phyloP scores from a whole-genome alignment of 2,888 invertebrate genomes.

The Andrena dorsata region DNA sequence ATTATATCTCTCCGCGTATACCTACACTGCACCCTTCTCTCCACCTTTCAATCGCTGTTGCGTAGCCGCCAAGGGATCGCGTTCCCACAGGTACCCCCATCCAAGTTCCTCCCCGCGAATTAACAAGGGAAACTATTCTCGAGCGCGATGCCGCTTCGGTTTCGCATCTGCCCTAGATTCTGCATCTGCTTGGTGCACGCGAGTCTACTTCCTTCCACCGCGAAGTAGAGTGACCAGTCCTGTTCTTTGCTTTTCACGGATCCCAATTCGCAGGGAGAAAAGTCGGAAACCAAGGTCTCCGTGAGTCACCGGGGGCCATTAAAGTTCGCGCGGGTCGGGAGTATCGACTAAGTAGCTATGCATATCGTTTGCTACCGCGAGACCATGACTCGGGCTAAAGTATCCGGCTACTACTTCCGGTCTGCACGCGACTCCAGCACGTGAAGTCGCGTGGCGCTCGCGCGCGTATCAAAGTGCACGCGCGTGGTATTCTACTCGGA shows the following conservation, averaged over 20 bases:
- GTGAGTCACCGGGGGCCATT: conserved; percentile 59
- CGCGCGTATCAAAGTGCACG: conserved; percentile 45
- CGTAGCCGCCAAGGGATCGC: conserved; percentile 31
- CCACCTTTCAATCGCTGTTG: conserved; percentile 20
- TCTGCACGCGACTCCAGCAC: conserved; percentile 80
- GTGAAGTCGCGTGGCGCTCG: conserved; percentile 80
- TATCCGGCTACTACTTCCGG: conserved; percentile 79
- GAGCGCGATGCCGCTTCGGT: not conserved
- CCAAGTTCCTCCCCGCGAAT: conserved; percentile 11
- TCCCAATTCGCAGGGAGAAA: not conserved
- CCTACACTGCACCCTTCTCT: not conserved
- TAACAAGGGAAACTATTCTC: conserved; percentile 13
- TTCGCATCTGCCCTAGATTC: conserved; percentile 27
- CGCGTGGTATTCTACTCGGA: not conserved
- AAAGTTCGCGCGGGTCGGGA: conserved; percentile 57
- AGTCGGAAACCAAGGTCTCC: not conserved
- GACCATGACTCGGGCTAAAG: conserved; percentile 65
- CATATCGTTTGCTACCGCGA: conserved; percentile 39
- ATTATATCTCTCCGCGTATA: conserved; percentile 52
- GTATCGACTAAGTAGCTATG: conserved; percentile 54
- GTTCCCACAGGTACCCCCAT: conserved; percentile 71
- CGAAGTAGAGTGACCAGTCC: not conserved
- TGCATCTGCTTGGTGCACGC: not conserved
- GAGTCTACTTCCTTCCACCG: not conserved
- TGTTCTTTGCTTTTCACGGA: not conserved